A percentile compares a stretch with the other conserved stretches of the same genome.
These are phyloP conservation scores for Eupsilia transversa DNA, from an alignment of 2,888 invertebrate species.

Conservation along the genomic window DNA sequence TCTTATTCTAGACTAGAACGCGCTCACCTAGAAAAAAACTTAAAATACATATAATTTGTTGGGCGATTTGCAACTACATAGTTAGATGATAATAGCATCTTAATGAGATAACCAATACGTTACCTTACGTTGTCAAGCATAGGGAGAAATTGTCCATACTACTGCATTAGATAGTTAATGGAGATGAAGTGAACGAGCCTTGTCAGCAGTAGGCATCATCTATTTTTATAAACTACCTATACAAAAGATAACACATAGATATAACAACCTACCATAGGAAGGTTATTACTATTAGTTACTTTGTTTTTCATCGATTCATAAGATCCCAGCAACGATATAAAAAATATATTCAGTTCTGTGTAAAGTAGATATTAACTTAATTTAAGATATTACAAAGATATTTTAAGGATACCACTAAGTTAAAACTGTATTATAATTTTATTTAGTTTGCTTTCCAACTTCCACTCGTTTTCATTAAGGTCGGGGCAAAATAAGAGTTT, in stretches of 20 bases:
- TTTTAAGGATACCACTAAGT: neutral
- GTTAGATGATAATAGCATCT: neutral
- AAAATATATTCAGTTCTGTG: neutral
- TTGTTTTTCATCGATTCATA: no score
- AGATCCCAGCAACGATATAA: neutral
- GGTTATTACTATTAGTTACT: no score
- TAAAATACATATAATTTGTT: neutral
- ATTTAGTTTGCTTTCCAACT: conserved; percentile 31
- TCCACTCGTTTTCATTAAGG: conserved; percentile 51
- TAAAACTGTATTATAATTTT: conserved; percentile 34
- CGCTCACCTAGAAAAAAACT: neutral
- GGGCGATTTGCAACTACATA: neutral
- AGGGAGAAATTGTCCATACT: neutral
- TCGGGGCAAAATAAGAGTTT: conserved; percentile 37
- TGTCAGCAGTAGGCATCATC: neutral
- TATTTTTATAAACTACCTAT: neutral
- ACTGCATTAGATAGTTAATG: neutral
- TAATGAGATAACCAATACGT: neutral
- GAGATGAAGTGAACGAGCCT: neutral
- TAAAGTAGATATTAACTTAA: neutral
- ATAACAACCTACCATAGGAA: neutral
- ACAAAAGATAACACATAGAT: no score
- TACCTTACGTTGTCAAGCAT: neutral
- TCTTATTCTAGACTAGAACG: neutral
- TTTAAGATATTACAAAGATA: neutral